Evolutionary conservation across 1,140 invertebrate genomes (phyloP), one percentile per base, ranked within the genome.

Genomic region (Plectrocnemia conspersa): DNA sequence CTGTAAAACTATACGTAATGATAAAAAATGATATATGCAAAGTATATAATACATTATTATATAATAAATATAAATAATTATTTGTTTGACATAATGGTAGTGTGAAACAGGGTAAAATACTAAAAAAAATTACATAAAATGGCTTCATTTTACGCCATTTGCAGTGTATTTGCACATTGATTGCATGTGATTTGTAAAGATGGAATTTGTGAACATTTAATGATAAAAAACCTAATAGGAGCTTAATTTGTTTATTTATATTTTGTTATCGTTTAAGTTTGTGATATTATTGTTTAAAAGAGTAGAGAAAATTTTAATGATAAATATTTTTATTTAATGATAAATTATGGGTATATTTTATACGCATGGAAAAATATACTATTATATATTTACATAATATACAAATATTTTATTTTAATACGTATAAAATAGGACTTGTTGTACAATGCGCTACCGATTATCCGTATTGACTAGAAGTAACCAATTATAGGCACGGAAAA

Each of bases 51-150:
- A 49, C 23, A 49, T 49, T 49, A 33, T 21, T n/a, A 48, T 3
- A 36, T 11, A 32, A 54, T 16, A 40, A 55, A 21, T 55, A 29
- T 50, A 27, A 56, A 49, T 33, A 47, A 24, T 29, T n/a, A 42
- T 56, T 49, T 15, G 10, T 29, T 56, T 56, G 38, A 55, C 15
- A 55, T 55, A 55, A 55, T 56, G 45, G 46, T 50, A 56, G 45
- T 49, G 46, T 56, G 54, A 56, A 56, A 56, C 54, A 49, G 54
- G 54, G 45, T 56, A 56, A 48, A 52, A 25, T 21, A 32, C 10
- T 48, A 15, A 21, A 5, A 42, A 42, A 27, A 38, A 50, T 16
- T 15, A 29, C 25, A 29, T 38, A 52, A 38, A 52, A 52, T 40
- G 36, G 22, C 36, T 25, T 24, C 15, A 38, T 32, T 42, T 13